A percentile compares a stretch with the other conserved stretches of the same genome.
These are phyloP conservation scores for Andrena marginata DNA, from an alignment of 2,888 invertebrate species.

Conservation along the genomic window DNA sequence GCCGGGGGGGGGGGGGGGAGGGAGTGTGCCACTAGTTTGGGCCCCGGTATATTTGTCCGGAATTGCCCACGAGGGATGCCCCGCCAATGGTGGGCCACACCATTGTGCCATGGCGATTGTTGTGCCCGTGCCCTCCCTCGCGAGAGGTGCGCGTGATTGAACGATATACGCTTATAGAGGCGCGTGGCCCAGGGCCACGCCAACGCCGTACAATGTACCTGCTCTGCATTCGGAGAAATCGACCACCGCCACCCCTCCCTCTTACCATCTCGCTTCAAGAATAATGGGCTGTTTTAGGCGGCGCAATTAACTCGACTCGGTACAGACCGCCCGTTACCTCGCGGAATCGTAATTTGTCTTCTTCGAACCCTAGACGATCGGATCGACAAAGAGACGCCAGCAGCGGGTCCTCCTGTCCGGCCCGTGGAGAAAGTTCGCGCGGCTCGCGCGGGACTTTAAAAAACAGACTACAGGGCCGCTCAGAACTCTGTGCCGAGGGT, in stretches of 20 bases:
- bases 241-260: slow-evolving; percentile 18
- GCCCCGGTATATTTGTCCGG: slow-evolving; percentile 28
- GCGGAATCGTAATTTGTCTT: slow-evolving; percentile 51
- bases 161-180: slow-evolving; percentile 64
- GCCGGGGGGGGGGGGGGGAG: too few relatives aligned
- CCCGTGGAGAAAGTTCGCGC: not conserved
- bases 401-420: not conserved
- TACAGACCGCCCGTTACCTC: slow-evolving; percentile 49
- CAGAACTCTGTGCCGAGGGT: too few relatives aligned
- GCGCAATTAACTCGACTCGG: slow-evolving; percentile 62
- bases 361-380: slow-evolving; percentile 24
- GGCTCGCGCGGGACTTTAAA: not conserved
- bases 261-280: slow-evolving; percentile 28
- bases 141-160: slow-evolving; percentile 65
- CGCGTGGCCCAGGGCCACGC: slow-evolving; percentile 70
- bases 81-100: slow-evolving; percentile 48
- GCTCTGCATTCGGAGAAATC: slow-evolving; percentile 68
- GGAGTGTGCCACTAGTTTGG: slow-evolving; percentile 35
- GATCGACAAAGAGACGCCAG: slow-evolving; percentile 5
- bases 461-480: not conserved
- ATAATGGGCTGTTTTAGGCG: slow-evolving; percentile 70
- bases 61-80: slow-evolving; percentile 52
- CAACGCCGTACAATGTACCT: slow-evolving; percentile 55
- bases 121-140: slow-evolving; percentile 42
- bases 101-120: slow-evolving; percentile 64